Base-by-base conservation (phyloP, 2,888 invertebrate genomes). In the Phrixothrix hirtus region DNA sequence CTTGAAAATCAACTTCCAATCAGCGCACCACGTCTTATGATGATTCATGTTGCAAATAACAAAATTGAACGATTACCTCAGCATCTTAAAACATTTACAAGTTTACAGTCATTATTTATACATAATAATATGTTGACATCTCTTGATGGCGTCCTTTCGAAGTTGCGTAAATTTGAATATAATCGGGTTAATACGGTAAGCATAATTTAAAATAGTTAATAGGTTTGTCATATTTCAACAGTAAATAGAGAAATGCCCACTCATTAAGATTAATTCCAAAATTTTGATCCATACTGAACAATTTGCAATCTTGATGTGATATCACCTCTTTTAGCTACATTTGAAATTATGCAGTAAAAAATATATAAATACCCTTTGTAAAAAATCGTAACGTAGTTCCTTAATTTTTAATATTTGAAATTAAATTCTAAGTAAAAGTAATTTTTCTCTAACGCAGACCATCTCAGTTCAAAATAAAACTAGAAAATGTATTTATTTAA, bases 1-100 rank as follows among this genome's bases (percentile, higher is more conserved):
- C 78, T 92, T 62, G 91, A 92, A 36, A 84, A 85, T 34, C 87
- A 92, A 74, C 72, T 92, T 55, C 91, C 92, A 1, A 78, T 79
- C 75, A 79, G 79, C 68, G 82, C 85, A 17, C 82, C 83, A 61
- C 84, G 84, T 67, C 75, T 91, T 15, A 79, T 79, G 36, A 79
- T 89, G 64, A 81, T 92, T 15, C 85, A 89, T 69, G 88, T 88
- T 0, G 85, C 85, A 2, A 81, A 87, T 64, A 92, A 92, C 73
- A 81, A 83, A 57, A 70, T 92, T 43, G 82, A 84, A 59, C 83
- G 77, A 60, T 73, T 92, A 56, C 91, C 92, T 0, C 81, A 81
- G 55, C 88, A 88, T 63, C 78, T 92, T 65, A 84, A 82, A 49
- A 81, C 83, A 51, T 83, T 87, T 74, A 82, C 84, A 26, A 81